A percentile compares a stretch with the other conserved stretches of the same genome.
These are phyloP conservation scores for Agriopis aurantiaria DNA, from an alignment of 2,888 invertebrate species.

Conservation along the genomic window DNA sequence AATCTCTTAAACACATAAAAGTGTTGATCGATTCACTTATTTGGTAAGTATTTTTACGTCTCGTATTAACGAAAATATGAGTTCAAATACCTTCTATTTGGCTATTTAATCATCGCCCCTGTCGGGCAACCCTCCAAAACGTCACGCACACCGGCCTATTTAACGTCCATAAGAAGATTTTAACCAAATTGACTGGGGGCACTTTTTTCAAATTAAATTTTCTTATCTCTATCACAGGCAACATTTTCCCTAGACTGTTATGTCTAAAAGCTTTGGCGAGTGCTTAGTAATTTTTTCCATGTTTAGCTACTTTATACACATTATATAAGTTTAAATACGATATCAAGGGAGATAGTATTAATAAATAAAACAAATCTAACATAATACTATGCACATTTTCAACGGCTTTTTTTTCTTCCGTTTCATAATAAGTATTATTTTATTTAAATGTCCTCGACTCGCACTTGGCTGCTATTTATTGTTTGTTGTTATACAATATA, in stretches of 20 bases:
- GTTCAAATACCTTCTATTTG: conserved; percentile 27
- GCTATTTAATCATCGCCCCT: conserved; percentile 36
- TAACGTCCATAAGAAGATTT: conserved; percentile 53
- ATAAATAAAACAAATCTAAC: too few species aligned
- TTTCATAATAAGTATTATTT: too few species aligned
- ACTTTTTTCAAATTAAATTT: conserved; percentile 64
- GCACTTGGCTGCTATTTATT: too few species aligned
- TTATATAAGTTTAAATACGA: not conserved
- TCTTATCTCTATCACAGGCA: conserved; percentile 58
- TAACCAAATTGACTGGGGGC: conserved; percentile 55
- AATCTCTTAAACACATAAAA: not conserved
- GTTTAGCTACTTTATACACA: not conserved
- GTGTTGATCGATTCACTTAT: not conserved
- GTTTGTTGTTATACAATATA: too few species aligned
- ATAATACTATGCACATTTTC: too few species aligned
- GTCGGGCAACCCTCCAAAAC: conserved; percentile 31
- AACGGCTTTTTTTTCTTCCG: too few species aligned
- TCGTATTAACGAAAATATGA: conserved; percentile 4
- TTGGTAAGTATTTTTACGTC: not conserved
- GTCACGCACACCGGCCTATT: conserved; percentile 45
- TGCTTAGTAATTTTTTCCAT: conserved; percentile 1
- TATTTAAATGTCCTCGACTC: too few species aligned
- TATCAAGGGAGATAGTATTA: not conserved
- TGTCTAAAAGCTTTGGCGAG: conserved; percentile 15
- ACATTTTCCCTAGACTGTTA: conserved; percentile 48